phyloP scores from a whole-genome alignment of 2,113 vertebrate species.

The Excalfactoria chinensis region DNA sequence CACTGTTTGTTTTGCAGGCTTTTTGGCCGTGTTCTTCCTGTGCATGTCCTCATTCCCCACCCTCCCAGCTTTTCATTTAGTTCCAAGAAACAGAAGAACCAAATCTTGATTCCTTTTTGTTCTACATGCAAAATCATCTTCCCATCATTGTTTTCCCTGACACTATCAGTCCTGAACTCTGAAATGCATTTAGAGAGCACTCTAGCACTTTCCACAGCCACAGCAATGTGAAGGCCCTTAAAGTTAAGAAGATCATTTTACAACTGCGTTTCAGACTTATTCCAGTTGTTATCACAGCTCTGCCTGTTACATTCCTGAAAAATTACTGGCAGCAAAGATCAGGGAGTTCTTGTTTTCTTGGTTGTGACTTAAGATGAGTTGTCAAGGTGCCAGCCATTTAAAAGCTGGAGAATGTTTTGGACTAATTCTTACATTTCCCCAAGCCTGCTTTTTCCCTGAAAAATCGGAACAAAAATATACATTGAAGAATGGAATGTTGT shows the following conservation, averaged over 20 bases:
- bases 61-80: not conserved
- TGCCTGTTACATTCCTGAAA: slow-evolving; percentile 15
- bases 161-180: not conserved
- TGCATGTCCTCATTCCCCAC: not conserved
- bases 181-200: not conserved
- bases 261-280: not conserved
- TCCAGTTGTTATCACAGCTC: slow-evolving; percentile 15
- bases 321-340: slow-evolving; percentile 29
- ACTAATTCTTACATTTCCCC: slow-evolving; percentile 14
- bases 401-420: slow-evolving; percentile 49
- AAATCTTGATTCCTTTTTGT: not conserved
- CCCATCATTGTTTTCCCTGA: not conserved
- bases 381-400: slow-evolving; percentile 52
- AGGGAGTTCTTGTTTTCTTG: slow-evolving; percentile 31
- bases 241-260: not conserved
- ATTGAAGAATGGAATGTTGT: slow-evolving; percentile 50
- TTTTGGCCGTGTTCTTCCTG: not conserved
- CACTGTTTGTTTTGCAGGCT: not conserved
- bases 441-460: slow-evolving; percentile 26
- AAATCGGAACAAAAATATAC: slow-evolving; percentile 61
- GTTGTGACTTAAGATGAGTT: slow-evolving; percentile 8
- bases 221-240: not conserved
- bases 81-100: not conserved
- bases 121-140: not conserved
- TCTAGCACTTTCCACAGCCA: not conserved